A percentile compares a stretch with the other conserved stretches of the same genome.
Evolutionary conservation across 2,888 invertebrate species (phyloP).

Genomic region (Neoitamus cyanurus): DNA sequence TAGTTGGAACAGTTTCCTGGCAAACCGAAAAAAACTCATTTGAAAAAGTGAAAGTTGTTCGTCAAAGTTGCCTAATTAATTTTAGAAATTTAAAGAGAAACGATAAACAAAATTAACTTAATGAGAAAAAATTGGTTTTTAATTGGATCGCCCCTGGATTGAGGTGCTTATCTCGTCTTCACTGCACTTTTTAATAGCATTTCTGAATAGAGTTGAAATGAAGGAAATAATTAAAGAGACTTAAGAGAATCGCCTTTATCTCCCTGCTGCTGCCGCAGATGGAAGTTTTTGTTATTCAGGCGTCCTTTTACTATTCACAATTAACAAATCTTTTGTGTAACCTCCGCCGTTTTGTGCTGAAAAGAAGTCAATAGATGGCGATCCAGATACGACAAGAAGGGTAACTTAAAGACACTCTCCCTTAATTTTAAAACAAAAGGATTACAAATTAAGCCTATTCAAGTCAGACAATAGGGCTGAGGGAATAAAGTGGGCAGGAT

Average conservation of each 20-base stretch:
- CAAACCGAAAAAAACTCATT: not conserved
- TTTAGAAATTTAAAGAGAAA: not conserved
- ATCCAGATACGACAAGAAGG: not conserved
- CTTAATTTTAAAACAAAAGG: not conserved
- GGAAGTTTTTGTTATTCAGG: not conserved
- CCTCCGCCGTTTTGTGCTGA: not conserved
- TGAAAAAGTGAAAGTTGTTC: not conserved
- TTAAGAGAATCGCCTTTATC: not conserved
- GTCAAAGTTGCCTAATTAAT: not conserved
- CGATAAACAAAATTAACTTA: not conserved
- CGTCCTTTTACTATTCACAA: not conserved
- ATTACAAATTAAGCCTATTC: not conserved
- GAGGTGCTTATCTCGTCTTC: not conserved
- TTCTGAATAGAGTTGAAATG: not conserved
- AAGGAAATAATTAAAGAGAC: not conserved
- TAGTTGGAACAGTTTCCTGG: too few species aligned
- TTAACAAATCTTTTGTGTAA: not conserved
- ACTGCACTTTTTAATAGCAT: not conserved
- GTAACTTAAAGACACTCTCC: not conserved
- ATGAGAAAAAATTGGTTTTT: not conserved
- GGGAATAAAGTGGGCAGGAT: not conserved
- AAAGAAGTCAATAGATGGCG: not conserved
- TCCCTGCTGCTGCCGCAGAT: not conserved
- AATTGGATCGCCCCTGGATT: not conserved
- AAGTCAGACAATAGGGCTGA: not conserved